These are phyloP conservation scores for Willowsia nigromaculata DNA, from an alignment of 2,888 invertebrate species.

Conservation along the genomic window DNA sequence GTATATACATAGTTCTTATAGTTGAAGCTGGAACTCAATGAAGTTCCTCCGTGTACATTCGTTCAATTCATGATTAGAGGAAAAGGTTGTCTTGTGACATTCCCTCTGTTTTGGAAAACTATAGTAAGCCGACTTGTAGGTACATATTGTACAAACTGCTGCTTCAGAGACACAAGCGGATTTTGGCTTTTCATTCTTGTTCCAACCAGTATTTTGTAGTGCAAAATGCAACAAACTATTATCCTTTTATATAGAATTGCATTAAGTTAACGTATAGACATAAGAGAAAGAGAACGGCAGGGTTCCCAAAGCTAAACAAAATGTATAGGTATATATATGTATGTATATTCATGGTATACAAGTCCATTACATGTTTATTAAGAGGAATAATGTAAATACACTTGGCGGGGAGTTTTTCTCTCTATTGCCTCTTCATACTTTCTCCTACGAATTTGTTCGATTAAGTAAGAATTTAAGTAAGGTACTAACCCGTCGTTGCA, in stretches of 20 bases:
- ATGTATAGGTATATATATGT: not conserved
- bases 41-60: too few species aligned
- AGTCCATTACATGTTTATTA: not conserved
- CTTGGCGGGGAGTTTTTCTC: not conserved
- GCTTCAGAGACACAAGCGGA: not conserved
- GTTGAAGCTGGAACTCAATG: too few species aligned
- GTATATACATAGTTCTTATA: not conserved
- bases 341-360: not conserved
- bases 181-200: not conserved
- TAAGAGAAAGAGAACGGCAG: not conserved
- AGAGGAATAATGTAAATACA: not conserved
- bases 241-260: not conserved
- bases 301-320: conserved; percentile 11
- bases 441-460: not conserved
- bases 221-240: not conserved
- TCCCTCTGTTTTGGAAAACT: too few species aligned
- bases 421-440: not conserved
- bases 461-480: not conserved
- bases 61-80: not conserved
- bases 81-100: not conserved
- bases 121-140: not conserved
- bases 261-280: not conserved
- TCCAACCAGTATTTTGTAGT: not conserved
- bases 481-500: not conserved
- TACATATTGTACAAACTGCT: not conserved